Percentiles rank a stretch among this genome's conserved stretches.
Evolutionary conservation across 1,140 invertebrate genomes (phyloP).

Genomic region (Ridgeia piscesae): DNA sequence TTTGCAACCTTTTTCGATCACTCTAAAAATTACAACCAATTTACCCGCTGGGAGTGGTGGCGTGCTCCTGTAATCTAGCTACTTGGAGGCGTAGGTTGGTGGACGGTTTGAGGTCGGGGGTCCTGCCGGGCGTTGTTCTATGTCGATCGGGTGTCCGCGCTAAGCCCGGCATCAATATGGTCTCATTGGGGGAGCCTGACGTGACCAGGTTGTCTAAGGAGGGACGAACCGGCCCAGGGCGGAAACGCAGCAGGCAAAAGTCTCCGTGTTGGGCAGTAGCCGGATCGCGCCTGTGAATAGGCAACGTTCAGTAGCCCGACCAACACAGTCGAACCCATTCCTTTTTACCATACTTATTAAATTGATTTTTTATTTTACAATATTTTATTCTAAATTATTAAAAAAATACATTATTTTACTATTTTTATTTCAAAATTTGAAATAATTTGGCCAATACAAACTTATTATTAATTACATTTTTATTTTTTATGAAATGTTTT

Average conservation of each 20-base stretch:
- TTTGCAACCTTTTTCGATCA: background rate
- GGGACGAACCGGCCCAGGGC: slow-evolving; percentile 93
- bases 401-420: no score
- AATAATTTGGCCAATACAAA: no score
- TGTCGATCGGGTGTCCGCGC: slow-evolving; percentile 66
- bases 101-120: slow-evolving; percentile 84
- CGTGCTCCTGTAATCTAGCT: slow-evolving; percentile 90
- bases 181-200: slow-evolving; percentile 72
- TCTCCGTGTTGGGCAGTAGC: slow-evolving; percentile 94
- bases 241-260: slow-evolving; percentile 96
- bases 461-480: no score
- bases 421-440: no score
- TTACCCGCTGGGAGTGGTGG: slow-evolving; percentile 51
- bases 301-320: slow-evolving; percentile 76
- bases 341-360: slow-evolving; percentile 61
- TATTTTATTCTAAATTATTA: no score
- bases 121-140: slow-evolving; percentile 55
- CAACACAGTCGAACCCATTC: slow-evolving; percentile 81
- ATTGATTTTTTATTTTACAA: background rate
- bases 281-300: slow-evolving; percentile 95
- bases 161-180: slow-evolving; percentile 90
- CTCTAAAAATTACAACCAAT: background rate
- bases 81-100: slow-evolving; percentile 80
- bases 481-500: no score
- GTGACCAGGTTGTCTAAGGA: slow-evolving; percentile 85